Evolutionary conservation across 2,113 vertebrate species (phyloP), one percentile per base, ranked within the genome.

Genomic region (Gasterosteus nipponicus): DNA sequence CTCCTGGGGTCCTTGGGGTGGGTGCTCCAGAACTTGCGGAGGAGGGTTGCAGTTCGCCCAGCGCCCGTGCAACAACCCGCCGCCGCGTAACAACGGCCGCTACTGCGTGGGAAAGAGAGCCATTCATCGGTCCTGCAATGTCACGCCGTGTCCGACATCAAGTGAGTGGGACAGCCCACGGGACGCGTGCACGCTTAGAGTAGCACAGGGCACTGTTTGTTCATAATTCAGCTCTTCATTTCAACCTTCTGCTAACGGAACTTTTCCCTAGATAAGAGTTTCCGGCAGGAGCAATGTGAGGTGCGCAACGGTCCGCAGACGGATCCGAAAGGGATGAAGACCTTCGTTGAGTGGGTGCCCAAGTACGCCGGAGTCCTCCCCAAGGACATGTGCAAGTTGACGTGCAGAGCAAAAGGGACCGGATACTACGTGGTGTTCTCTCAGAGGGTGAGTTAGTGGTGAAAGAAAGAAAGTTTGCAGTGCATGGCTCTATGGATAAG

Each of bases 341-440:
- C 98, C 0, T 97, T 96, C 54, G 97, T 99, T 56, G 97, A 99
- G 80, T 99, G 98, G 98, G 95, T 98, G 44, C 97, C 98, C 1
- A 99, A 99, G 81, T 99, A 97, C 0, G 97, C 98, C 3, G 98
- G 98, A 2, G 93, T 99, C 6, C 94, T 97, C 57, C 96, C 96
- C 0, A 96, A 95, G 75, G 98, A 99, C 0, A 94, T 97, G 67
- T 99, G 98, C 93, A 99, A 99, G 85, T 91, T 99, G 41, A 99
- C 96, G 72, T 99, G 98, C 89, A 92, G 97, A 84, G 98, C 97
- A n/a, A 98, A 97, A 88, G 98, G 97, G 77, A 99, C 98, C 0
- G 97, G 98, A 10, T 99, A 99, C 91, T 99, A 99, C 0, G 97
- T 99, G 31, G 98, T 99, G 1, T 99, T 99, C 89, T 97, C 97